Conservation (phyloP, 2,113 vertebrate genomes). For the Trichomycterus rosablanca region DNA sequence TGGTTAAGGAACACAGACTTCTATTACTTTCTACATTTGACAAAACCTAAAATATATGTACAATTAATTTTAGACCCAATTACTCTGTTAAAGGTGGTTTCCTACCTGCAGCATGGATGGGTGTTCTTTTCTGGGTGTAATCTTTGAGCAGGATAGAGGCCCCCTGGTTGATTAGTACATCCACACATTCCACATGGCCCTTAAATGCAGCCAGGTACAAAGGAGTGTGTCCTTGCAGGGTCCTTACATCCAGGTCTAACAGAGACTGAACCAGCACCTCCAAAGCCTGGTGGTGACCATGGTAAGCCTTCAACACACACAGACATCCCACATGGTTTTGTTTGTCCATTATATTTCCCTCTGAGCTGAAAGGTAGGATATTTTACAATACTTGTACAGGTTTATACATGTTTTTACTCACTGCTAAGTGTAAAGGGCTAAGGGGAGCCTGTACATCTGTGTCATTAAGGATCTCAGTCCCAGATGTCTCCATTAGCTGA, state of each 20-base stretch:
- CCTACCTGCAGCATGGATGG: conserved; percentile 93
- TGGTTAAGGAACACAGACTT: too few relatives aligned
- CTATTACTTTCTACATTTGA: too few relatives aligned
- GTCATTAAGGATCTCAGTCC: conserved; percentile 89
- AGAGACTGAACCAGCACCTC: conserved; percentile 94
- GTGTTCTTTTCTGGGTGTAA: conserved; percentile 88
- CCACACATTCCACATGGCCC: conserved; percentile 94
- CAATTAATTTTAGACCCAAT: too few relatives aligned
- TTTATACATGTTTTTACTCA: conserved; percentile 65
- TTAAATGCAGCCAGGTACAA: conserved; percentile 93
- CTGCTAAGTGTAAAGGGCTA: conserved; percentile 93
- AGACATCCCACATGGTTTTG: background rate
- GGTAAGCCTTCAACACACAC: conserved; percentile 78
- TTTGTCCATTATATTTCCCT: background rate
- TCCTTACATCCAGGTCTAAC: conserved; percentile 93
- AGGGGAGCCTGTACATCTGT: conserved; percentile 84
- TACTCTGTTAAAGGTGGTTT: conserved; percentile 2
- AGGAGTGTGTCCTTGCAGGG: conserved; percentile 87
- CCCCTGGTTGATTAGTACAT: conserved; percentile 95
- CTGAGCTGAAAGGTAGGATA: too few relatives aligned
- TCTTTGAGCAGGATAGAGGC: conserved; percentile 96
- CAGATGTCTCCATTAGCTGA: conserved; percentile 95
- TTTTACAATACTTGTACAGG: too few relatives aligned
- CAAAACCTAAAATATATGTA: too few relatives aligned
- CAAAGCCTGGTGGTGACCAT: conserved; percentile 93